Base-by-base conservation (phyloP, 2,113 vertebrate species). In the Edolisoma coerulescens region DNA sequence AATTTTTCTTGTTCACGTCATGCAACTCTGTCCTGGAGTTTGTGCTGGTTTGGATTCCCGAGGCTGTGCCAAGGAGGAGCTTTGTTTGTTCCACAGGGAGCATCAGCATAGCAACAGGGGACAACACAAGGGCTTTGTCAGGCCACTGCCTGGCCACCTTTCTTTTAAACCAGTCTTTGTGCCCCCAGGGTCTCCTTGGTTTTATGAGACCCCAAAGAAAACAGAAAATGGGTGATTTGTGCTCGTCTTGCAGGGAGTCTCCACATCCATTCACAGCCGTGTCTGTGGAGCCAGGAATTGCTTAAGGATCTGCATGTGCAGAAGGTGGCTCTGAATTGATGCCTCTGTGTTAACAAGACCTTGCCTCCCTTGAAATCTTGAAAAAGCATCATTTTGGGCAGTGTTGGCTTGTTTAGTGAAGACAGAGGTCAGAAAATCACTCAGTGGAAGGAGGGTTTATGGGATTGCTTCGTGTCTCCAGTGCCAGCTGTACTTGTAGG, bases 221-320 rank as follows among this genome's bases (percentile, higher is more conserved):
- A 10, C 52, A 78, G 76, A 44, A 37, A 35, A 24, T 27, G n/a
- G 45, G 24, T 53, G 37, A 27, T 50, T 21, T 52, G 28, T 57
- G 52, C 30, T 1, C 27, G 3, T 60, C 39, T 49, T 23, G 14
- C 17, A 10, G 65, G 32, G 59, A 41, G 8, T 50, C 33, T 83
- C 28, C 26, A 61, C 2, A 3, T 41, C 28, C 11, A 10, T 53
- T 60, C 39, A 7, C 39, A 56, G 52, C 52, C 0, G 0, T 57
- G 1, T 64, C 44, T 91, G 54, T 45, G 30, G 61, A 73, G 32
- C 27, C 41, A 45, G 70, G 70, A 60, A 24, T 16, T 73, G 22
- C 21, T 28, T 32, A 30, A 28, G 45, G 47, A 7, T 32, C 44
- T 79, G 35, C 32, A 7, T 32, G 28, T 76, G 60, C 45, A 87